Conservation (phyloP, 2,113 vertebrate species). For the Gobius niger region DNA sequence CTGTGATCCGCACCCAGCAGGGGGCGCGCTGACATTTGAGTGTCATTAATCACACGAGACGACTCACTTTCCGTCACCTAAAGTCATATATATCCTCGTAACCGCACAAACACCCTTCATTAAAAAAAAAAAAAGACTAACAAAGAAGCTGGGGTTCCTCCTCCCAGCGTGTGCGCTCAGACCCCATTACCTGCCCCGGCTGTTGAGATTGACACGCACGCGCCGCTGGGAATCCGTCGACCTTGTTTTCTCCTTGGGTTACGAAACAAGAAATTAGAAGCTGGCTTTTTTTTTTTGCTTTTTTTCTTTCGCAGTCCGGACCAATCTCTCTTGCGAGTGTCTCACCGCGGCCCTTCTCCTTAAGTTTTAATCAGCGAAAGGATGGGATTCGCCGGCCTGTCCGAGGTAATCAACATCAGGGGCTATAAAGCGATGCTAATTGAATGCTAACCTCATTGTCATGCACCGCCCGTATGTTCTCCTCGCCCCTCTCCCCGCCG, state of each 20-base stretch:
- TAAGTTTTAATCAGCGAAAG: constrained; percentile 76
- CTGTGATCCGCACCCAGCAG: constrained; percentile 48
- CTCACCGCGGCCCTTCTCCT: constrained; percentile 48
- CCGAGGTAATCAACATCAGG: constrained; percentile 79
- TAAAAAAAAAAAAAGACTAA: constrained; percentile 12
- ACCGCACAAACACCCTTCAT: constrained; percentile 11
- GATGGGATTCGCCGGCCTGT: constrained; percentile 74
- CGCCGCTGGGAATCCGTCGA: constrained; percentile 55
- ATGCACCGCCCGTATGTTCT: constrained; percentile 66
- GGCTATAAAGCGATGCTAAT: constrained; percentile 76
- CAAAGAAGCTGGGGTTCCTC: constrained; percentile 16
- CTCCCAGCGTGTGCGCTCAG: constrained; percentile 46
- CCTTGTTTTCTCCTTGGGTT: constrained; percentile 69
- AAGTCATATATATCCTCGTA: constrained; percentile 16
- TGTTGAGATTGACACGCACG: constrained; percentile 38
- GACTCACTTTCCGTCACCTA: constrained; percentile 19
- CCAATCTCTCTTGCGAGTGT: constrained; percentile 52
- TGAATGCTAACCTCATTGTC: constrained; percentile 80
- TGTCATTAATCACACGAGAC: constrained; percentile 53
- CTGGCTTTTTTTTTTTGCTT: background rate
- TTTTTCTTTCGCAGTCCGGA: constrained; percentile 42
- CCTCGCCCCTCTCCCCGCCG: constrained; percentile 56
- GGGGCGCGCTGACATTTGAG: constrained; percentile 61
- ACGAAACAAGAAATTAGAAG: constrained; percentile 65
- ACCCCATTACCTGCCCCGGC: constrained; percentile 48